Conservation (phyloP, 1,140 invertebrate genomes). For the Magallana angulata region DNA sequence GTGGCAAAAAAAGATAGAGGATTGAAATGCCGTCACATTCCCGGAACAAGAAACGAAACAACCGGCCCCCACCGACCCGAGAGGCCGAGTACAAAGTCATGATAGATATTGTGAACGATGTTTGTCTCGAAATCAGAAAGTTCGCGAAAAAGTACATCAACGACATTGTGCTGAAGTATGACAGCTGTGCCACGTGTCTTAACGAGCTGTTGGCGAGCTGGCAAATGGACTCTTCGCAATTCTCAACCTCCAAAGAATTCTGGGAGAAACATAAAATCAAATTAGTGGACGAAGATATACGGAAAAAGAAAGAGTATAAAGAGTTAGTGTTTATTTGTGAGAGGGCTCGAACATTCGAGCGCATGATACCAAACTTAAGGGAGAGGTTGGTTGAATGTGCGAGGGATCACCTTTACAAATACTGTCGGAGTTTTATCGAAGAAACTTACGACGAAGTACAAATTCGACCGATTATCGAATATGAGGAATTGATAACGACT, state of each 20-base stretch:
- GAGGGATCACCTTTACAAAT: conserved; percentile 66
- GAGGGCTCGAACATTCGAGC: conserved; percentile 66
- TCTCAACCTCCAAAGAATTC: conserved; percentile 67
- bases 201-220: conserved; percentile 56
- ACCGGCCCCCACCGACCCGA: conserved; percentile 61
- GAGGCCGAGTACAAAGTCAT: conserved; percentile 65
- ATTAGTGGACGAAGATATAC: conserved; percentile 46
- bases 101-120: conserved; percentile 59
- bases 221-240: conserved; percentile 54
- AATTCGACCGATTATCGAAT: conserved; percentile 61
- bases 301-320: conserved; percentile 50
- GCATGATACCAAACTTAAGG: conserved; percentile 60
- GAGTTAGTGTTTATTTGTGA: conserved; percentile 64
- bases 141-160: conserved; percentile 64
- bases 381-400: conserved; percentile 64
- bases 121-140: conserved; percentile 61
- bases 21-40: conserved; percentile 14
- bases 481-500: conserved; percentile 61
- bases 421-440: conserved; percentile 67
- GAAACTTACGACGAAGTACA: conserved; percentile 61
- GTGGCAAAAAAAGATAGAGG: too few species aligned
- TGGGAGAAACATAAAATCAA: conserved; percentile 57
- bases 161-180: conserved; percentile 59
- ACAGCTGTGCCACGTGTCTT: conserved; percentile 56
- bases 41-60: conserved; percentile 37